Evolutionary conservation across 2,113 vertebrate species (phyloP).

Genomic region (Cricetomys ansorgei): DNA sequence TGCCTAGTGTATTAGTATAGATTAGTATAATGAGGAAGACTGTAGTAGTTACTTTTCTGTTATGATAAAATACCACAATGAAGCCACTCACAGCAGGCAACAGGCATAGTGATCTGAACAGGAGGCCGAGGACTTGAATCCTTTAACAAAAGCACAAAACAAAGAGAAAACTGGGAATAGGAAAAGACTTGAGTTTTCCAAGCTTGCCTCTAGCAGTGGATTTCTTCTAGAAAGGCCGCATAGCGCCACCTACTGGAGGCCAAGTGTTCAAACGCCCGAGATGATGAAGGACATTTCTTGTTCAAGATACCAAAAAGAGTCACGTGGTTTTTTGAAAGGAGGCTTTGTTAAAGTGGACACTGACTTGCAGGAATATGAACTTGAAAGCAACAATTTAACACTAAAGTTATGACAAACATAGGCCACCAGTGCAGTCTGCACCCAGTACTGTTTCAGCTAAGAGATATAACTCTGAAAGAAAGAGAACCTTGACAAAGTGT

Average conservation of each 20-base stretch:
- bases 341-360: background rate
- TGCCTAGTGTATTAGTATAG: background rate
- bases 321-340: background rate
- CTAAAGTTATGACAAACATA: background rate
- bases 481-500: background rate
- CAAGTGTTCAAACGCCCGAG: background rate
- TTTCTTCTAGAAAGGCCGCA: background rate
- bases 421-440: background rate
- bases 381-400: background rate
- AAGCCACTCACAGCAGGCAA: background rate
- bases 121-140: background rate
- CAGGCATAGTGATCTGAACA: background rate
- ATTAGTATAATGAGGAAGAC: background rate
- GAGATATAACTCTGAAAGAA: background rate
- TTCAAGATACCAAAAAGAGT: background rate
- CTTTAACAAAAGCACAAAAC: background rate
- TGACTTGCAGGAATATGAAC: slow-evolving; percentile 20
- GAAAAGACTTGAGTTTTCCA: background rate
- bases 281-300: background rate
- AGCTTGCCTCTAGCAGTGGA: background rate
- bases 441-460: background rate
- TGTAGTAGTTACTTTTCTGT: background rate
- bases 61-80: too few relatives aligned
- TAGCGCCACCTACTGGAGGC: background rate
- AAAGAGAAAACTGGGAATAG: background rate